Evolutionary conservation across 2,888 invertebrate genomes (phyloP), one percentile per base, ranked within the genome.

Genomic region (Antitype chi): DNA sequence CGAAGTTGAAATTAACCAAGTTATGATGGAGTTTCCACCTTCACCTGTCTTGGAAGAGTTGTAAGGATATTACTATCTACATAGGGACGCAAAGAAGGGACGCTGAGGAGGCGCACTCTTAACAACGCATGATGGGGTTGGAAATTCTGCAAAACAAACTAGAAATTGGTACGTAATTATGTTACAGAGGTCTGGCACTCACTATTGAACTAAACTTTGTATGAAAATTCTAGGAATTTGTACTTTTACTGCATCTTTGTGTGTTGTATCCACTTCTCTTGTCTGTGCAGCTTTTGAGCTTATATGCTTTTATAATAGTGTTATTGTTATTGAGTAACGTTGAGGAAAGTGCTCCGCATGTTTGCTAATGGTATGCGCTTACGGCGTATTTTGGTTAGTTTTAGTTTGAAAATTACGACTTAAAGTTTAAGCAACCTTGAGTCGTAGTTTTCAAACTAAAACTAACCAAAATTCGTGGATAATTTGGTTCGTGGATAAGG

Each of bases 301-400:
- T 59, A 20, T 13, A 20, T 74, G 4, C 17, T 60, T 52, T 52
- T 49, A 13, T 66, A 70, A 70, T 66, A 70, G 59, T 60, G 59
- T 76, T 78, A 78, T 74, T 60, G 59, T 76, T 78, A 78, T 74
- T 53, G 74, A 67, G 78, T 71, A 63, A 71, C 53, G 3, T 38
- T 38, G 38, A 38, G 68, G 78, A 69, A 76, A 85, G 73, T 84
- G 76, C 69, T 55, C 32, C 67, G 60, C 59, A 47, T 60, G 80
- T 63, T 63, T 64, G 71, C 73, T 85, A 76, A 82, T 76, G 75
- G 71, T 74, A 78, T 67, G 74, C 64, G 38, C 78, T 76, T 67
- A 43, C 57, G 53, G 49, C 25, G 43, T 70, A 47, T 71, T 77
- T 43, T 68, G 60, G 59, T 49, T 52, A 62, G 64, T 53, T 76